phyloP scores from a whole-genome alignment of 2,113 vertebrate genomes.

The Heterotis niloticus region DNA sequence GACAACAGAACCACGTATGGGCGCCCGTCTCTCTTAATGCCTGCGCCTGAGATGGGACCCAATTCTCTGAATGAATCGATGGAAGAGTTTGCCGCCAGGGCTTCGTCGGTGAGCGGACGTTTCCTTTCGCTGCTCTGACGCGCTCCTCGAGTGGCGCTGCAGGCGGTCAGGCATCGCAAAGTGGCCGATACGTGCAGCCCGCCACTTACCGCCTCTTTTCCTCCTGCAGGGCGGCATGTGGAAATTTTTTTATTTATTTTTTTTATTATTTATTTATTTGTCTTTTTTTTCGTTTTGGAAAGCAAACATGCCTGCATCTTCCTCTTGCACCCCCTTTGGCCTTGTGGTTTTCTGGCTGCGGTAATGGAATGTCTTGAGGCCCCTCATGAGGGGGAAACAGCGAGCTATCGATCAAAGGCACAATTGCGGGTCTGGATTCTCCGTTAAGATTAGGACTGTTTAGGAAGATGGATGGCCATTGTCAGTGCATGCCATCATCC shows the following conservation, averaged over 20 bases:
- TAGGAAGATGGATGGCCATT: constrained; percentile 77
- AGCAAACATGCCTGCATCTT: constrained; percentile 16
- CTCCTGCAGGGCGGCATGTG: not conserved
- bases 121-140: not conserved
- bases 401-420: constrained; percentile 69
- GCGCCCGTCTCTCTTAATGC: not conserved
- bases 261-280: too few relatives aligned
- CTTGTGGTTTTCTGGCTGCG: constrained; percentile 39
- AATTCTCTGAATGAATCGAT: not conserved
- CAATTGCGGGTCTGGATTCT: constrained; percentile 63
- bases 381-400: constrained; percentile 38
- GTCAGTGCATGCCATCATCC: constrained; percentile 63
- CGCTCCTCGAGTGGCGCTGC: not conserved
- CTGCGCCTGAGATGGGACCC: not conserved
- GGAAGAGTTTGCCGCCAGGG: not conserved
- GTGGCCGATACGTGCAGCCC: not conserved
- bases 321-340: not conserved
- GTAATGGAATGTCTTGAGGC: constrained; percentile 48
- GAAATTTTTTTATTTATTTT: constrained; percentile 10
- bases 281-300: constrained; percentile 28
- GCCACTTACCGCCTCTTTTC: not conserved
- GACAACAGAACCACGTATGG: too few relatives aligned
- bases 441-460: constrained; percentile 74
- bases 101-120: not conserved
- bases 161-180: not conserved